These are phyloP conservation scores for Leptestheria dahalacensis DNA, from an alignment of 1,140 invertebrate species.

Conservation along the genomic window DNA sequence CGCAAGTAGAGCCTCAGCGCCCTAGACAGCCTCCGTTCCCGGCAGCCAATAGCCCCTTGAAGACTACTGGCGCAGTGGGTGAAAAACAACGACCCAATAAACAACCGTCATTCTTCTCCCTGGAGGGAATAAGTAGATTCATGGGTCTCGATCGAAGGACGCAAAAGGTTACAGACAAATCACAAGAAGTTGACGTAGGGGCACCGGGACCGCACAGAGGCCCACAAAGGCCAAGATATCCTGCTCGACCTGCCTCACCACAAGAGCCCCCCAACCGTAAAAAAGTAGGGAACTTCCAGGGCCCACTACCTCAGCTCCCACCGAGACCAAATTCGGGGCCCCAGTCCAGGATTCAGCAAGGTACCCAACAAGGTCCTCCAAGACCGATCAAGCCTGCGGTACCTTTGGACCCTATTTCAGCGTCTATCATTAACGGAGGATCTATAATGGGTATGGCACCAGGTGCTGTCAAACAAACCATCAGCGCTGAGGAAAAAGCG, in stretches of 20 bases:
- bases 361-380: background rate
- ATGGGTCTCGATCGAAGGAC: background rate
- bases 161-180: background rate
- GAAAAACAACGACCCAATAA: background rate
- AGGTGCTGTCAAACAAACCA: background rate
- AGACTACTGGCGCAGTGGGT: no score
- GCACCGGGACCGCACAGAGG: background rate
- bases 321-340: background rate
- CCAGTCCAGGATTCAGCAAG: background rate
- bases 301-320: background rate
- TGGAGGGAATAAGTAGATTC: background rate
- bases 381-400: background rate
- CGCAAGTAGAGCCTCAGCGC: no score
- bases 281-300: background rate
- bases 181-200: background rate
- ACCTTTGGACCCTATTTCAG: conserved; percentile 1
- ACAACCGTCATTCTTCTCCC: background rate
- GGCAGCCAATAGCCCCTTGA: no score
- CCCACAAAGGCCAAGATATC: background rate
- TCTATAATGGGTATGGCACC: conserved; percentile 2
- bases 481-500: conserved; percentile 5
- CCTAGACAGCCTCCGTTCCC: no score
- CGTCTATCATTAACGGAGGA: conserved; percentile 4
- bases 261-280: background rate
- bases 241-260: background rate